Base-by-base conservation (phyloP, 2,797 vertebrate genomes). In the Masticophis lateralis region DNA sequence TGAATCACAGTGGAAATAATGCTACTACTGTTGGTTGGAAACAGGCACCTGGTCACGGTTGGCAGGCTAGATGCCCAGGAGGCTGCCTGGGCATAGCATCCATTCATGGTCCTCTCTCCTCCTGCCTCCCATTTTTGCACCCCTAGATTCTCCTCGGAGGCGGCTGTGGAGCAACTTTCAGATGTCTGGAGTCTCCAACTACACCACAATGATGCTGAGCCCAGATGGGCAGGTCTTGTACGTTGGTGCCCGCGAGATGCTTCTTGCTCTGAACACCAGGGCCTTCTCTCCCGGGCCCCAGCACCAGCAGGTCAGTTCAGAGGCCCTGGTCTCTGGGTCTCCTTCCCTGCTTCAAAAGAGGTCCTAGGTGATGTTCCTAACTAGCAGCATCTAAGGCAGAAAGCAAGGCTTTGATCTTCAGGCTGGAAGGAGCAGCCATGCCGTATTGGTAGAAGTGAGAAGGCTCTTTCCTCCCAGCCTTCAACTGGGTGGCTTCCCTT, bases 141-240 rank as follows among this genome's bases (percentile, higher is more conserved):
- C 95, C 55, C 0, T 94, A 97, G 98, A 94, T 94, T 98, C 98
- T 0, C 60, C 96, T 0, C 98, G 99, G 96, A 98, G 99, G 87
- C 96, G 99, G 88, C 96, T 96, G 0, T 97, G 98, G 93, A 98
- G 93, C 94, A 97, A 97, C 93, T 99, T 99, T 93, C 98, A 98
- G 79, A 97, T 92, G 8, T 95, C 97, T 0, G 98, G 98, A 0
- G 95, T 98, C 90, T 96, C 97, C 96, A 99, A 99, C 97, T 99
- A 98, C 94, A 99, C 99, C 0, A 97, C 98, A 4, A 94, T 99
- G 27, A 98, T 99, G 92, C 98, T 99, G 96, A 99, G 98, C 94
- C 96, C 96, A 0, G 98, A 99, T 0, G 98, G 99, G 4, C 55
- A 95, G 95, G 98, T 96, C 10, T 96, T 99, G 60, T 99, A 99